Evolutionary conservation across 2,797 vertebrate species (phyloP).

Genomic region (Arvicola amphibius): DNA sequence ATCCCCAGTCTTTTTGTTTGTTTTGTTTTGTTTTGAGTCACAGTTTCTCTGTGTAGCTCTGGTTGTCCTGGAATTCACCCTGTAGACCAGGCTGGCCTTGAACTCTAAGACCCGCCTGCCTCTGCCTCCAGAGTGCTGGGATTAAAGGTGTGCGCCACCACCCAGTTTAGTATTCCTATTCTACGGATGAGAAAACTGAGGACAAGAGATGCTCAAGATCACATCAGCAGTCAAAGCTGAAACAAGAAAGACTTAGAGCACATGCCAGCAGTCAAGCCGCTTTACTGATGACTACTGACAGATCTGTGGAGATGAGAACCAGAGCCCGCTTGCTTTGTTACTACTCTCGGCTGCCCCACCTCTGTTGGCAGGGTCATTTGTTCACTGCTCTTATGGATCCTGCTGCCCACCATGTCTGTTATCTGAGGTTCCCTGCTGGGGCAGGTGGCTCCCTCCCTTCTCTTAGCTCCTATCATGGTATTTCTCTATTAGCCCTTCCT

Average conservation of each 20-base stretch:
- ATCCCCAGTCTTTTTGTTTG: neutral
- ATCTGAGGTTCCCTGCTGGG: neutral
- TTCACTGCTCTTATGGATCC: neutral
- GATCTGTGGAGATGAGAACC: neutral
- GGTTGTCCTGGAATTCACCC: too few relatives aligned
- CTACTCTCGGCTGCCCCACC: neutral
- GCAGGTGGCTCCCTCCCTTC: neutral
- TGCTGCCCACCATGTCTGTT: neutral
- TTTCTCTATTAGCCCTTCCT: neutral
- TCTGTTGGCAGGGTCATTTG: neutral
- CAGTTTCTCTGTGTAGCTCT: too few relatives aligned
- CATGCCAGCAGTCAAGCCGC: neutral
- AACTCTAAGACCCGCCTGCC: too few relatives aligned
- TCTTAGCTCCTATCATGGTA: neutral
- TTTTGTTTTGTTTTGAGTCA: too few relatives aligned
- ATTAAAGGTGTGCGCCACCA: too few relatives aligned
- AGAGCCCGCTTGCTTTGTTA: neutral
- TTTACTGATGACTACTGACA: neutral
- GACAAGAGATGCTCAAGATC: neutral
- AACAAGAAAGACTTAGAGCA: neutral
- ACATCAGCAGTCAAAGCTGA: neutral
- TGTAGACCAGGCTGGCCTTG: too few relatives aligned
- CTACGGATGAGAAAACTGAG: conserved; percentile 49
- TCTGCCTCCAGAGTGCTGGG: too few relatives aligned
- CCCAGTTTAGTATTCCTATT: neutral